phyloP scores from a whole-genome alignment of 2,113 vertebrate species.

The Blennius ocellaris region DNA sequence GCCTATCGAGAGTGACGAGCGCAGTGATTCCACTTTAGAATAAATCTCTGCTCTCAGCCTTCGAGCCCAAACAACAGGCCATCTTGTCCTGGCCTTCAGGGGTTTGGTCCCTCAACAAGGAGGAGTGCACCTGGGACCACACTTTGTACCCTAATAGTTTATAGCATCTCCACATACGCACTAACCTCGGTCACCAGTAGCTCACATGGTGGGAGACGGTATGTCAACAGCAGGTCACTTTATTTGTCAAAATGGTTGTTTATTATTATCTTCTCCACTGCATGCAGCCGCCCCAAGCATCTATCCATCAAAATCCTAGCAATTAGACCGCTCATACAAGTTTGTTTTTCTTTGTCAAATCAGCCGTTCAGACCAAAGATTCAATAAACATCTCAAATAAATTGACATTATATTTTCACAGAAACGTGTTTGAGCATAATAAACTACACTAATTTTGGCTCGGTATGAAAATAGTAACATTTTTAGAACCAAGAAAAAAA shows the following conservation, averaged over 20 bases:
- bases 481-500: too few relatives aligned
- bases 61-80: conserved; percentile 62
- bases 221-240: conserved; percentile 39
- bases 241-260: conserved; percentile 53
- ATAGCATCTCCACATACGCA: conserved; percentile 26
- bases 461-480: too few relatives aligned
- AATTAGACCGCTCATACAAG: not conserved
- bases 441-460: too few relatives aligned
- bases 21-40: conserved; percentile 58
- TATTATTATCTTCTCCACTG: conserved; percentile 33
- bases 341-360: conserved; percentile 11
- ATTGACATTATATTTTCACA: not conserved
- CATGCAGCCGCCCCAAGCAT: conserved; percentile 13
- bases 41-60: conserved; percentile 55
- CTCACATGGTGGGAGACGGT: conserved; percentile 12
- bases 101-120: conserved; percentile 59
- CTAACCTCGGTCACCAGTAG: conserved; percentile 42
- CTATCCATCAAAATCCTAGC: conserved; percentile 13
- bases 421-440: too few relatives aligned
- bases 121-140: conserved; percentile 64
- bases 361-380: not conserved
- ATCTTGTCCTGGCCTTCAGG: conserved; percentile 52
- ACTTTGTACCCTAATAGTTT: conserved; percentile 47
- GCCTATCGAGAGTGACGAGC: conserved; percentile 65
- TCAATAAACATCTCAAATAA: not conserved